Conservation (phyloP, 2,797 vertebrate genomes). For the Pangasius sanitwongsei region DNA sequence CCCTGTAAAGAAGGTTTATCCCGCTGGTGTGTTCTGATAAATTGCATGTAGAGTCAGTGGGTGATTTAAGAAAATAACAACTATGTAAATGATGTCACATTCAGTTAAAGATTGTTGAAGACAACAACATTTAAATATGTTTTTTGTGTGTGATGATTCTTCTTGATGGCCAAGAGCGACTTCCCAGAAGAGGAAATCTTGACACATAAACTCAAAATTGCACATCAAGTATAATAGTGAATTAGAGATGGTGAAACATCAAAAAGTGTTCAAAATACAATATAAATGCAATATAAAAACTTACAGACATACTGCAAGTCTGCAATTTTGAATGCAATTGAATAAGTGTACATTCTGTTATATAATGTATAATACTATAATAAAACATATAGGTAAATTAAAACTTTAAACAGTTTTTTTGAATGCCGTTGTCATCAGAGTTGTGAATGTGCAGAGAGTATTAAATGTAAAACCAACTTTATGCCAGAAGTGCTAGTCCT, state of each 20-base stretch:
- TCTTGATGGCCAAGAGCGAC: background rate
- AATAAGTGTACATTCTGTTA: background rate
- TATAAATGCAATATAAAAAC: background rate
- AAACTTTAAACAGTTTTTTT: background rate
- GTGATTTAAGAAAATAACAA: background rate
- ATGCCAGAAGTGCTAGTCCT: background rate
- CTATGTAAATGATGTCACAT: background rate
- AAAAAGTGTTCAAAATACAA: background rate
- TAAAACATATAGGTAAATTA: background rate
- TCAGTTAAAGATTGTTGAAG: background rate
- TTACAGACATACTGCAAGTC: background rate
- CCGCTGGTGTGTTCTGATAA: background rate
- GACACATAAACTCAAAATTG: background rate
- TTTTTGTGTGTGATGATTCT: background rate
- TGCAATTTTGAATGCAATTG: background rate
- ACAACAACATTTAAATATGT: background rate
- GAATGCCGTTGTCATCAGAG: background rate
- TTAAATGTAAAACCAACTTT: background rate
- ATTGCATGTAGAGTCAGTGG: background rate
- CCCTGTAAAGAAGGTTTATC: slow-evolving; percentile 5
- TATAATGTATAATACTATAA: background rate
- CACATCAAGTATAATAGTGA: background rate
- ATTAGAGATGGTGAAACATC: background rate
- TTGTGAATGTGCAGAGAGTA: background rate
- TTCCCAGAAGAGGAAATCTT: background rate